Percentiles rank a stretch among this genome's conserved stretches.
Conservation (phyloP, 2,113 vertebrate species). For the Albula glossodonta region DNA sequence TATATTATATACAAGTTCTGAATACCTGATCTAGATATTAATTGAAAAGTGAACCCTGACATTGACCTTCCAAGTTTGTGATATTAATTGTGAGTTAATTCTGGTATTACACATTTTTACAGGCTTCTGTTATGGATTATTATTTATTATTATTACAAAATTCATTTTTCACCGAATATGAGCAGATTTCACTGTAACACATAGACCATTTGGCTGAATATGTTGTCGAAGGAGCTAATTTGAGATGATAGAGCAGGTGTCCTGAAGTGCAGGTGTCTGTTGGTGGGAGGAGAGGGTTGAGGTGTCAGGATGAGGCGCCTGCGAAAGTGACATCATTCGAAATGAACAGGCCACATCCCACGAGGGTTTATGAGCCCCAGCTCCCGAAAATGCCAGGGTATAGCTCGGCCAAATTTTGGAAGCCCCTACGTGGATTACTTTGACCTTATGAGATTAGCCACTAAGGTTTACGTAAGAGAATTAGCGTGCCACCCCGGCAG, state of each 20-base stretch:
- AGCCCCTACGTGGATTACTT: not conserved
- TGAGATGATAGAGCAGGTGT: not conserved
- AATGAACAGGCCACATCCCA: not conserved
- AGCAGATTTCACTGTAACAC: not conserved
- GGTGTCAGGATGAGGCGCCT: not conserved
- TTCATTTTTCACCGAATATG: no score
- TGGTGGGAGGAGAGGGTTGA: not conserved
- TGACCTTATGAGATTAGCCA: conserved; percentile 23
- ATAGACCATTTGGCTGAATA: not conserved
- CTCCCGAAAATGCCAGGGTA: not conserved
- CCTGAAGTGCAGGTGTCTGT: not conserved
- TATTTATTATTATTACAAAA: no score
- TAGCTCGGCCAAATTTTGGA: not conserved
- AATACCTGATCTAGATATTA: not conserved
- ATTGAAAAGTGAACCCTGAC: no score
- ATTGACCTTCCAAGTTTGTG: no score
- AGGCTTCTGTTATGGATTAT: no score
- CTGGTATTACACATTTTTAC: no score
- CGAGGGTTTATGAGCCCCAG: not conserved
- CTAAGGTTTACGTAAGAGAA: conserved; percentile 27
- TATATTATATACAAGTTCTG: not conserved
- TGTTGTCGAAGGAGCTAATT: not conserved
- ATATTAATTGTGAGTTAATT: no score
- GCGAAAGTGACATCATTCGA: not conserved
- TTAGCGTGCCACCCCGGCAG: not conserved